Evolutionary conservation across 2,113 vertebrate genomes (phyloP), one percentile per base, ranked within the genome.

Genomic region (Eulemur macaco): DNA sequence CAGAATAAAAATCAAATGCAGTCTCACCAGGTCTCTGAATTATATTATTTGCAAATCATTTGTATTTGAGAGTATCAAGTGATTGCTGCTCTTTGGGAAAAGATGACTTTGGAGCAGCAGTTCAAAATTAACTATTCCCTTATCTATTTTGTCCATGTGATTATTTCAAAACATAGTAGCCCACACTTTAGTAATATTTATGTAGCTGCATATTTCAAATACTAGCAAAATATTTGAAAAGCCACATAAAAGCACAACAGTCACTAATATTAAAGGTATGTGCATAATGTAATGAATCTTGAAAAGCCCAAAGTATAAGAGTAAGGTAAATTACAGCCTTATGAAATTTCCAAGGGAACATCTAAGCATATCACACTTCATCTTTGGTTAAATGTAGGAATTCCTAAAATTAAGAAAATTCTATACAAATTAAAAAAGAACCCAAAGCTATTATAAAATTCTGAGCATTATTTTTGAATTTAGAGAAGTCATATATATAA

Each of bases 401-500:
- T 91, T 93, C 91, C 95, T 96, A 39, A 97, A 77, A 86, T 95
- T 92, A 60, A 91, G 0, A 3, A 87, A 94, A 95, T 73, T 97
- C 74, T 63, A 82, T 85, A 76, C 10, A 23, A 90, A 56, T 6
- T 71, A 50, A 90, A 78, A 0, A 54, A 20, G 18, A 54, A 54
- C 1, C 60, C 56, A n/a, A 0, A 39, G 76, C 80, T 92, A 27
- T 56, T 92, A 63, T 29, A 54, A 94, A 97, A 94, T 0, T 0
- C 71, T 84, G 63, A 95, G 42, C 92, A 77, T 37, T 47, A 47
- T 9, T 83, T 96, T 66, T 87, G 81, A 78, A 83, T 85, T 92
- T 58, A 64, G 37, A 45, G 21, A 96, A 63, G 39, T 90, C 7
- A 69, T 34, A 58, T 29, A 37, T 7, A 71, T 27, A 31, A 89